A percentile compares a stretch with the other conserved stretches of the same genome.
These are phyloP conservation scores for Lacanobia wlatinum DNA, from an alignment of 2,888 invertebrate species.

Conservation along the genomic window DNA sequence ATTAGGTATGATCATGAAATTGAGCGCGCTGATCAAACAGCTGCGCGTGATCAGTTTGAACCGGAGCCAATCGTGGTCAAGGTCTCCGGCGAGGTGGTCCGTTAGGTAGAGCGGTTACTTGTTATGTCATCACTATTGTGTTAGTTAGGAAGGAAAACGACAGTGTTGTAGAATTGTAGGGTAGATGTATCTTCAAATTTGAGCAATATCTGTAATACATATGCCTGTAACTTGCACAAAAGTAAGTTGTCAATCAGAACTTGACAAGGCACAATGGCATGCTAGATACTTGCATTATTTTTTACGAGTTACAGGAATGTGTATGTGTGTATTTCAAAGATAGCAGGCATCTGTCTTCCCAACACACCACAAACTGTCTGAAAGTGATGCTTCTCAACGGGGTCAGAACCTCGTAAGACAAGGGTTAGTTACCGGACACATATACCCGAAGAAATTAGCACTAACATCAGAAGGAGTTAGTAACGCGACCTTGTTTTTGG, in stretches of 20 bases:
- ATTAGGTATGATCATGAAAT: slow-evolving; percentile 42
- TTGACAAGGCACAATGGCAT: no score
- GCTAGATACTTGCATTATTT: no score
- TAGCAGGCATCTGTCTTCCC: no score
- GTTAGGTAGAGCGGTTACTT: slow-evolving; percentile 4
- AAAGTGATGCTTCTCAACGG: no score
- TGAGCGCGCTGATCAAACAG: slow-evolving; percentile 48
- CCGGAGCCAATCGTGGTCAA: slow-evolving; percentile 56
- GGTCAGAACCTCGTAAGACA: not conserved
- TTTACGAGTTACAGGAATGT: no score
- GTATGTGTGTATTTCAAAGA: no score
- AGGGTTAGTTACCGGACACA: not conserved
- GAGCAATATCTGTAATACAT: no score
- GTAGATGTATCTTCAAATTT: not conserved
- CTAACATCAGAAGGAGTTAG: not conserved
- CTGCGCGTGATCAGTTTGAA: slow-evolving; percentile 48
- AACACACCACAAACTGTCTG: no score
- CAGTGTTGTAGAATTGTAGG: not conserved
- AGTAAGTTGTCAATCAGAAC: no score
- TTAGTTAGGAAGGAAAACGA: not conserved
- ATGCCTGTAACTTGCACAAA: no score
- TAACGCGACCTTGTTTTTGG: not conserved
- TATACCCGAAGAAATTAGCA: not conserved
- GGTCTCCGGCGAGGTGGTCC: slow-evolving; percentile 23
- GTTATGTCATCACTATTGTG: not conserved